These are phyloP conservation scores for Panagrolaimus sp. DNA, from an alignment of 1,140 invertebrate species.

Conservation along the genomic window DNA sequence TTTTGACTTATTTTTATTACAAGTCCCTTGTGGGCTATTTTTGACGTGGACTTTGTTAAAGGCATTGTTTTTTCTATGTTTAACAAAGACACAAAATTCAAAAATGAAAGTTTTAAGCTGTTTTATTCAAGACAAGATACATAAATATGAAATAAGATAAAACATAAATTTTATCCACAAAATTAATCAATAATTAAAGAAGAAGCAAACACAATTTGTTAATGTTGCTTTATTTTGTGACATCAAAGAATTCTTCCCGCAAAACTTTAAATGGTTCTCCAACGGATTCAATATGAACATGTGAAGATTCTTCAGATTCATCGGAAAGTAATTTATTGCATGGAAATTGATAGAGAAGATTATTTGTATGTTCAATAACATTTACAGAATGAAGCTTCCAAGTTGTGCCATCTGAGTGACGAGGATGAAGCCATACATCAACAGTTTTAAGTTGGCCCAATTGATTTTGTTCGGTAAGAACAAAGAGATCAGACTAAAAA, in stretches of 20 bases:
- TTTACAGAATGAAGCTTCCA: constrained; percentile 12
- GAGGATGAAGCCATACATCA: constrained; percentile 8
- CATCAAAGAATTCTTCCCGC: constrained; percentile 5
- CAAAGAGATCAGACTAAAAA: constrained; percentile 6
- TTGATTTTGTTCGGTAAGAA: constrained; percentile 5
- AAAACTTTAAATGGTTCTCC: constrained; percentile 6
- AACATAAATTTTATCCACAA: background rate
- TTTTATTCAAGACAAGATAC: background rate
- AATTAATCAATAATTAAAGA: background rate
- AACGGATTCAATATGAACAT: background rate
- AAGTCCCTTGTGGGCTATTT: too few species aligned
- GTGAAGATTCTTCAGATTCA: background rate
- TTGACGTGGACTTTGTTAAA: background rate
- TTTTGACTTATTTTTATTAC: too few species aligned
- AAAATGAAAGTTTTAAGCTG: background rate
- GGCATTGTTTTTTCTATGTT: background rate
- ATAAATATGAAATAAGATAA: background rate
- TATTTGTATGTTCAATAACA: constrained; percentile 1
- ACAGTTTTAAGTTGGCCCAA: background rate
- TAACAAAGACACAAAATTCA: background rate
- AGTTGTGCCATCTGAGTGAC: background rate
- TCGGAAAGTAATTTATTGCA: constrained; percentile 1
- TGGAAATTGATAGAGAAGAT: constrained; percentile 1
- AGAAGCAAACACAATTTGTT: too few species aligned
- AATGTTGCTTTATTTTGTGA: background rate